Conservation (phyloP, 2,797 vertebrate genomes). For the Scolopax bukidnonensis region DNA sequence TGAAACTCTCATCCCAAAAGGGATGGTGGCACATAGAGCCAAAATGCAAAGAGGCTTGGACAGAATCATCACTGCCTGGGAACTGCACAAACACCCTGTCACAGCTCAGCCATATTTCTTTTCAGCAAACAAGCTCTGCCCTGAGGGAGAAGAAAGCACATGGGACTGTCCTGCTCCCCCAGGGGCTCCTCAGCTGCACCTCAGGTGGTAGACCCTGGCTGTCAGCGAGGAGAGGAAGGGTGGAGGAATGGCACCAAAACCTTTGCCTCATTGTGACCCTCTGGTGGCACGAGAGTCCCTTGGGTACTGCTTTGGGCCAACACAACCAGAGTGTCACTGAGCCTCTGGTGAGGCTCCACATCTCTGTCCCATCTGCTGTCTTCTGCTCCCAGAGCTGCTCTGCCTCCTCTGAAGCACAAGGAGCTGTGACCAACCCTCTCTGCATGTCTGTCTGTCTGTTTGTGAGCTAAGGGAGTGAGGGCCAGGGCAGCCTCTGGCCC, state of each 20-base stretch:
- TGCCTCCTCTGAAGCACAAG: background rate
- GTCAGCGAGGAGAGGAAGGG: background rate
- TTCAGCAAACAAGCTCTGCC: background rate
- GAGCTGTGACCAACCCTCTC: background rate
- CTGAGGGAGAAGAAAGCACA: background rate
- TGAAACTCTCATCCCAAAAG: background rate
- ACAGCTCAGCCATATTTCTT: background rate
- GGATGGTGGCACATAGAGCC: background rate
- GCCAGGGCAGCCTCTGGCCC: background rate
- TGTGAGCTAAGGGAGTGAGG: background rate
- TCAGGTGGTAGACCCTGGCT: fast-evolving
- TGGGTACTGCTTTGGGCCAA: background rate
- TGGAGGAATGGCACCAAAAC: background rate
- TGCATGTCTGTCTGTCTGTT: background rate
- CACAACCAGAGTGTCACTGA: fast-evolving
- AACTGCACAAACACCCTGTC: background rate
- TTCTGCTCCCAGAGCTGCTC: background rate
- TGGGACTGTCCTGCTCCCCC: background rate
- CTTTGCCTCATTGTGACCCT: background rate
- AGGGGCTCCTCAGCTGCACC: background rate
- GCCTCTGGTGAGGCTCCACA: background rate
- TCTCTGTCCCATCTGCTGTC: background rate
- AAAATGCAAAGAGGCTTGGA: background rate
- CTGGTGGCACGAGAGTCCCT: background rate
- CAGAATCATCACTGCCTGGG: background rate